Evolutionary conservation across 2,888 invertebrate genomes (phyloP), one percentile per base, ranked within the genome.

Genomic region (Rotaria sp.): DNA sequence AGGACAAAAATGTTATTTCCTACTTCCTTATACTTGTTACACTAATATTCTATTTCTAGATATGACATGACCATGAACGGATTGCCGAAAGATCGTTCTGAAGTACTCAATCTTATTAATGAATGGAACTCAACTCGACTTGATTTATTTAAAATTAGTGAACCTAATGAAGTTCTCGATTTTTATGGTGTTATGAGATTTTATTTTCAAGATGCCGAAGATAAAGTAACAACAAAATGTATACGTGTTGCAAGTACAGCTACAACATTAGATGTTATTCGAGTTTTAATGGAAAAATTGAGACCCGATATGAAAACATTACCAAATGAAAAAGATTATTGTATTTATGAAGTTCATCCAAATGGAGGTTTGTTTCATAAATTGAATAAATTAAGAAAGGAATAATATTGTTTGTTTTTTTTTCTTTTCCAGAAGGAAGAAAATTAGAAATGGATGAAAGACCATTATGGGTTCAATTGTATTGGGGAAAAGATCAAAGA

Each of bases 161-260:
- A 87, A 75, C 87, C 87, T 0, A 87, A 87, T 55, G 87, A 87
- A 30, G 52, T 74, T 30, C 67, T 85, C 13, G 96, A 98, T 92
- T 98, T 99, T 92, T 96, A 97, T 92, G 99, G 99, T 84, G 99
- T 99, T 87, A 99, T 99, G 96, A 94, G 99, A 89, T 99, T 98
- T 93, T 99, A 97, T 92, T 99, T 97, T 92, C 97, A 98, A 95
- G 98, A 98, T 92, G 85, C 85, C 13, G 85, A 85, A 41, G 96
- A 97, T 92, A 97, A 97, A 93, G 96, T 98, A 87, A 96, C 97
- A 86, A 99, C 99, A 84, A 99, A 99, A 93, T 99, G 99, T 92
- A 96, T 99, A 89, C 94, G 98, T 87, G 98, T 99, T 85, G 95
- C 97, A 85, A 96, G 96, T 87, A 96, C 96, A 89, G 98, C 98